Evolutionary conservation across 1,140 invertebrate species (phyloP), one percentile per base, ranked within the genome.

Genomic region (Sminthurides bifidus): DNA sequence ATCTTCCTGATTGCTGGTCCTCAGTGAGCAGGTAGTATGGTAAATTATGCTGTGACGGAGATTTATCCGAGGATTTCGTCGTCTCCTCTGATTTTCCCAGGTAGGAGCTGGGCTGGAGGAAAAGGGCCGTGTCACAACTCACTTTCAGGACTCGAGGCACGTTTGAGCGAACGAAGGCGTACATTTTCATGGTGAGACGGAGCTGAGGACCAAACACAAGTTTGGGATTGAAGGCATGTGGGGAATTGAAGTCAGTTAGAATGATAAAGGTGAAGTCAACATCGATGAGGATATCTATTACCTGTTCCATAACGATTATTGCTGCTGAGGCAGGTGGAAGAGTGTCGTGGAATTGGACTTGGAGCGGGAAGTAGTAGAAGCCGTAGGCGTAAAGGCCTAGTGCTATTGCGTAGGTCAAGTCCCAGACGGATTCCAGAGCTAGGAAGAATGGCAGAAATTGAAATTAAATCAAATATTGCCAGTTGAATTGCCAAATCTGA

Each of bases 121-220:
- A n/a, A n/a, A n/a, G n/a, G n/a, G n/a, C n/a, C n/a, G n/a, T n/a
- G n/a, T n/a, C n/a, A n/a, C n/a, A n/a, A n/a, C n/a, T n/a, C n/a
- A n/a, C n/a, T n/a, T 51, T 43, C 27, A 61, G 24, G 2, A 79
- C 75, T 64, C 74, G 68, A 1, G 78, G 71, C 0, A 74, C 73
- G 63, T 82, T 85, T 41, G 77, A 80, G 45, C 84, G 71, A 0
- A 92, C 79, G 66, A 86, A 88, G 1, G 87, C 80, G 68, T 91
- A 80, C 48, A 78, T 79, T 71, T 92, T 93, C 89, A 93, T 92
- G 17, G 85, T 67, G 29, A 91, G 70, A 27, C 89, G 77, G 3
- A 83, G 74, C 84, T 88, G 67, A 3, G 29, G n/a, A n/a, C n/a
- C n/a, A n/a, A n/a, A n/a, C n/a, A n/a, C n/a, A n/a, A n/a, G n/a